These are phyloP conservation scores for Tetramorium bicarinatum DNA, from an alignment of 2,888 invertebrate genomes.

Conservation along the genomic window DNA sequence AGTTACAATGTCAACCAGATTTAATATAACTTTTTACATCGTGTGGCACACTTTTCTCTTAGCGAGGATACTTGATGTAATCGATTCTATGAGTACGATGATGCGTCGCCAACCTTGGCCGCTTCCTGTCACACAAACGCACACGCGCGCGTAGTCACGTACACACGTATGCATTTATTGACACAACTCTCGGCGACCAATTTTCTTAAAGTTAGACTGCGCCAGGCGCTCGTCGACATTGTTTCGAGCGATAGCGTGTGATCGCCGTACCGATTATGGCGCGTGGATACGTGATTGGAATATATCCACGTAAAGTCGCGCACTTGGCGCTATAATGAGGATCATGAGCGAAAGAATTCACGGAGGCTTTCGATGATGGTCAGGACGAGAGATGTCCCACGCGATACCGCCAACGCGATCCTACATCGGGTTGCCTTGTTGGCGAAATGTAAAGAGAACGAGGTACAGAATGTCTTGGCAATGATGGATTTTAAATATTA, in stretches of 20 bases:
- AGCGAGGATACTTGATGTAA: constrained; percentile 26
- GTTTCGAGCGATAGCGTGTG: constrained; percentile 38
- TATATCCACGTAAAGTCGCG: constrained; percentile 52
- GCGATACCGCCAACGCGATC: constrained; percentile 53
- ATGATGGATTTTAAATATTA: not conserved
- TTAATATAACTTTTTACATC: constrained; percentile 5
- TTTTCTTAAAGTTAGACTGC: constrained; percentile 51
- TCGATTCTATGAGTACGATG: constrained; percentile 60
- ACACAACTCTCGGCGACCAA: constrained; percentile 60
- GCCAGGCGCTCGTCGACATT: constrained; percentile 28
- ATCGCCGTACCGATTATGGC: constrained; percentile 60
- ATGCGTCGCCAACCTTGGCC: constrained; percentile 73
- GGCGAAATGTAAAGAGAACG: constrained; percentile 7
- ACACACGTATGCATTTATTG: constrained; percentile 9
- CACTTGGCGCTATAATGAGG: constrained; percentile 53
- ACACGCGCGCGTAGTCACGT: not conserved
- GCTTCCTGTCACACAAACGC: constrained; percentile 74
- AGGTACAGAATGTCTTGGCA: not conserved
- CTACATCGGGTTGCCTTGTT: constrained; percentile 7
- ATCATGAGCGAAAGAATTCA: constrained; percentile 54
- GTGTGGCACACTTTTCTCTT: constrained; percentile 21
- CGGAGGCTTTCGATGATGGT: constrained; percentile 47
- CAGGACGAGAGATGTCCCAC: constrained; percentile 59
- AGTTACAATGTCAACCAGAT: not conserved
- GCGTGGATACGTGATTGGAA: constrained; percentile 33